Conservation (phyloP, 2,113 vertebrate species). For the Motacilla tschutschensis region DNA sequence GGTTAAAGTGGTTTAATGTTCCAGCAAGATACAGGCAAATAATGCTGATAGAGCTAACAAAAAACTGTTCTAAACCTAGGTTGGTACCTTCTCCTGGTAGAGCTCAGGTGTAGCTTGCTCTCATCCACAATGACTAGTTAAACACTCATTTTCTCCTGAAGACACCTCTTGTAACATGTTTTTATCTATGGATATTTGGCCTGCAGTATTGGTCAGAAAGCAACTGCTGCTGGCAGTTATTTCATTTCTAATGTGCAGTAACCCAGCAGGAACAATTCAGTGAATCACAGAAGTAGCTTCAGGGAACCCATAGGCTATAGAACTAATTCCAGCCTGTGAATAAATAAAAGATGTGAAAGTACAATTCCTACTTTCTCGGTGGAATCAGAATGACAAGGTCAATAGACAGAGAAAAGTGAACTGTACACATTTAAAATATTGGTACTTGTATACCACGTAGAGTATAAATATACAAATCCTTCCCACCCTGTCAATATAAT, state of each 20-base stretch:
- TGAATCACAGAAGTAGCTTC: conserved; percentile 39
- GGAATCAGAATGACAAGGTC: conserved; percentile 46
- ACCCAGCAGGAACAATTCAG: conserved; percentile 33
- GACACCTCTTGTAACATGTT: background rate
- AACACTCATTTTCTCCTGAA: conserved; percentile 3
- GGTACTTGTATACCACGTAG: background rate
- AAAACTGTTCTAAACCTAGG: background rate
- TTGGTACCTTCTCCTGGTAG: background rate
- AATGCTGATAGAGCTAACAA: background rate
- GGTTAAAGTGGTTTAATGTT: background rate
- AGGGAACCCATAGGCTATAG: conserved; percentile 38
- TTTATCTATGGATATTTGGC: background rate
- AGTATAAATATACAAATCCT: background rate
- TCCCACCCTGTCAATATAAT: background rate
- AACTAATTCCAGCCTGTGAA: conserved; percentile 40
- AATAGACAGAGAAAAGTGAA: background rate
- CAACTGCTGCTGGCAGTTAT: background rate
- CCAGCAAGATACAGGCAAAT: background rate
- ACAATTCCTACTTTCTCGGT: background rate
- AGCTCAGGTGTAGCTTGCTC: background rate
- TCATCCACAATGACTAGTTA: background rate
- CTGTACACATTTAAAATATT: background rate
- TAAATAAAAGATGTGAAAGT: conserved; percentile 51
- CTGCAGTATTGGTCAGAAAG: background rate
- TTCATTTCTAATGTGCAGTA: conserved; percentile 34